A percentile compares a stretch with the other conserved stretches of the same genome.
Conservation (phyloP, 2,113 vertebrate species). For the Tiliqua scincoides region DNA sequence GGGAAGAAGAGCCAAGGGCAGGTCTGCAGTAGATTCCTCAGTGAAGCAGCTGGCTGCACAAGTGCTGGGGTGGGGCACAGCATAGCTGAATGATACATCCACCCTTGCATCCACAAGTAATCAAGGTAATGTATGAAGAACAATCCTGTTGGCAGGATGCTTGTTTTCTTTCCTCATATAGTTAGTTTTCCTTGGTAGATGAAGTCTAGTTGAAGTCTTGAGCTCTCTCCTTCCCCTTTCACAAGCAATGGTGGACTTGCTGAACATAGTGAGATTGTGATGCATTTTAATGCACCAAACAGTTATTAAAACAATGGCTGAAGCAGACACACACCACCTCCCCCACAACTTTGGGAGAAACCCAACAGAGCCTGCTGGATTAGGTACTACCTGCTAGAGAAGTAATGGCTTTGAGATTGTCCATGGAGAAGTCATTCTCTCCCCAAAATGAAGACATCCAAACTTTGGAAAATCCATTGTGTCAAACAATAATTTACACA, state of each 20-base stretch:
- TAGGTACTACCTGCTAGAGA: background rate
- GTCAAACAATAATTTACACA: background rate
- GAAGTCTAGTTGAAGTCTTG: background rate
- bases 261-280: slow-evolving; percentile 37
- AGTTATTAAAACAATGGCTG: slow-evolving; percentile 5
- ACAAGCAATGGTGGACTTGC: slow-evolving; percentile 4
- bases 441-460: background rate
- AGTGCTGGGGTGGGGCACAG: background rate
- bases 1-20: background rate
- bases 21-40: no score
- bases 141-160: background rate
- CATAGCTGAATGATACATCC: background rate
- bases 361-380: background rate
- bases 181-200: background rate
- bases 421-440: background rate
- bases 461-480: background rate
- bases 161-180: background rate
- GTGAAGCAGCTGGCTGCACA: background rate
- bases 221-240: background rate
- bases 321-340: background rate
- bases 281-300: slow-evolving; percentile 56
- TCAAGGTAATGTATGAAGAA: background rate
- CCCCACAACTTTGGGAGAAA: background rate
- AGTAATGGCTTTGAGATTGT: background rate
- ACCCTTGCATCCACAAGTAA: background rate